Percentiles rank a stretch among this genome's conserved stretches.
Conservation (phyloP, 2,797 vertebrate genomes). For the Hydrocynus forskahlii region DNA sequence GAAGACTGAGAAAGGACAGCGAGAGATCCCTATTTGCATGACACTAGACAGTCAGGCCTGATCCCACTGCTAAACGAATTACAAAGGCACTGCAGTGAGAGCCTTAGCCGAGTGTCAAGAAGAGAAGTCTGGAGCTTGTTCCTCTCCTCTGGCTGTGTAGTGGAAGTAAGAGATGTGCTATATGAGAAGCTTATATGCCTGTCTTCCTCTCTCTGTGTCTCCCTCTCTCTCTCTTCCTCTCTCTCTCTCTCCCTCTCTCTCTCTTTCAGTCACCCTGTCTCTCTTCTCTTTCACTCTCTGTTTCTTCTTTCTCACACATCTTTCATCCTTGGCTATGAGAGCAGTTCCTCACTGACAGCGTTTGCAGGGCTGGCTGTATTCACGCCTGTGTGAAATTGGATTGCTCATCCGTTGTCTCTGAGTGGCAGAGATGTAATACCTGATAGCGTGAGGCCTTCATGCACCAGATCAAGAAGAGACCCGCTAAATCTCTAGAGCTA, state of each 20-base stretch:
- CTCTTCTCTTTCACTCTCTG: slow-evolving; percentile 48
- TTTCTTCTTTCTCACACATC: slow-evolving; percentile 61
- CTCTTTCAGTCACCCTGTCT: slow-evolving; percentile 9
- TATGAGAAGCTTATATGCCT: neutral
- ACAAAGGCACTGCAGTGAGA: slow-evolving; percentile 46
- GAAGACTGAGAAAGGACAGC: neutral
- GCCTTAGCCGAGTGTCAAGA: slow-evolving; percentile 37
- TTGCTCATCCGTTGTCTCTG: slow-evolving; percentile 77
- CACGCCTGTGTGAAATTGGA: slow-evolving; percentile 81
- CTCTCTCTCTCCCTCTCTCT: slow-evolving; percentile 59
- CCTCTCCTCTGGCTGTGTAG: slow-evolving; percentile 41
- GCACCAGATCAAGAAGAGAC: slow-evolving; percentile 60
- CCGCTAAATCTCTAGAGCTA: slow-evolving; percentile 40
- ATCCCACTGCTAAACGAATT: slow-evolving; percentile 40
- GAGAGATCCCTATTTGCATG: slow-evolving; percentile 50
- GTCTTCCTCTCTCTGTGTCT: slow-evolving; percentile 19
- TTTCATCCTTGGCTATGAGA: slow-evolving; percentile 67
- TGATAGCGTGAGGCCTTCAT: slow-evolving; percentile 69
- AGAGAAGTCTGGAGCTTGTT: slow-evolving; percentile 43
- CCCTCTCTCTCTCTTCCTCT: slow-evolving; percentile 27
- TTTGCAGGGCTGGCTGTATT: slow-evolving; percentile 65
- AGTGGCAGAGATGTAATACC: slow-evolving; percentile 77
- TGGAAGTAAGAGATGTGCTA: slow-evolving; percentile 52
- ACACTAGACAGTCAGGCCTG: slow-evolving; percentile 31
- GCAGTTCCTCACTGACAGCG: slow-evolving; percentile 64